Base-by-base conservation (phyloP, 2,888 invertebrate genomes). In the Caenorhabditis doughertyi region DNA sequence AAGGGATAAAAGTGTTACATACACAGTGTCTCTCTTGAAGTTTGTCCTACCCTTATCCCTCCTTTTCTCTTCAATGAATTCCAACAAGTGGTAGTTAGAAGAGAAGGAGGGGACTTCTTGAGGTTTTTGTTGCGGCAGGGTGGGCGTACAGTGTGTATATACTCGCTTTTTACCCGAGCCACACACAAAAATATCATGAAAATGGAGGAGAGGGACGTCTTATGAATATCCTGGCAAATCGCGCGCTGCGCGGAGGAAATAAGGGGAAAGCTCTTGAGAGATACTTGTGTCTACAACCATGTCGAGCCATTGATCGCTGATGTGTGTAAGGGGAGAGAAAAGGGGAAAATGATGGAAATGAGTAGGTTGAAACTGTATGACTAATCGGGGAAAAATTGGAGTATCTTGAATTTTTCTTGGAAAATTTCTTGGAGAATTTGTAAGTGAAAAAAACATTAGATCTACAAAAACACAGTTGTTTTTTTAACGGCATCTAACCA, bases 261-360 rank as follows among this genome's bases (percentile, higher is more conserved):
- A 44, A 29, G 44, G 32, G 11, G 18, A 39, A 58, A 32, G 32
- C 49, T 53, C 56, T 74, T 35, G 74, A 74, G 65, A 44, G 53
- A 56, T 64, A 73, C 73, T 65, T 74, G 56, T 74, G 74, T 74
- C 65, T 65, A 74, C 74, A 74, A 65, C 65, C 65, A 65, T 74
- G 74, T 74, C 56, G 44, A 35, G 51, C 51, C 49, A 60, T 53
- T 55, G 62, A 64, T 73, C 72, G 72, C 32, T 64, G 72, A 72
- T 70, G 56, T 49, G 49, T 39, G 44, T 7, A 18, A 18, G 18
- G 23, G 58, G 42, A 25, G 25, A 42, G 27, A 29, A 29, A 32
- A 67, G 21, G 7, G 65, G 32, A 32, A 53, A 23, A 47, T 35
- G 4, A 7, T 27, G 29, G 35, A 65, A 49, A 42, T 62, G 39